Base-by-base conservation (phyloP, 2,797 vertebrate species). In the Syndactyla subalaris region DNA sequence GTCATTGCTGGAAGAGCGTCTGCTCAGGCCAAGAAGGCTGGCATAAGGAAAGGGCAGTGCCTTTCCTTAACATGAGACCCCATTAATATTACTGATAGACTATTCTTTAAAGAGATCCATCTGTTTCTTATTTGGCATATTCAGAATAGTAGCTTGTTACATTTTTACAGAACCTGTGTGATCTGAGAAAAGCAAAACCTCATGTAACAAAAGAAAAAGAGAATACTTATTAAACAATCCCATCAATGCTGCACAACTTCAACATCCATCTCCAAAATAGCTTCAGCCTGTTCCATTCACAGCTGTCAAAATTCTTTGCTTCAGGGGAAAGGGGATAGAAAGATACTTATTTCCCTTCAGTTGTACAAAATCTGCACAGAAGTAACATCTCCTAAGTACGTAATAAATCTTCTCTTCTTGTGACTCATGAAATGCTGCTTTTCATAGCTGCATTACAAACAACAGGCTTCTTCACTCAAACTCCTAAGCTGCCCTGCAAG, bases 151-250 rank as follows among this genome's bases (percentile, higher is more conserved):
- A 95, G 85, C 71, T 88, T 76, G 77, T 85, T 93, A 90, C 79
- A 87, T 85, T 95, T 95, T 96, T 88, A 97, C 77, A 95, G 92
- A 88, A 94, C 84, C 57, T 87, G 19, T 45, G 61, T 66, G 67
- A 93, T 85, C 83, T 85, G 90, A 95, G 95, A 82, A 95, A 95
- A 94, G 59, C 73, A 88, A 93, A 95, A 76, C 66, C 55, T 95
- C 70, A 65, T 85, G 68, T 83, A 96, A 96, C 67, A 82, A 92
- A 91, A 95, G 41, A 93, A 85, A 72, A 85, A 89, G 52, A 87
- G 58, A 95, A 84, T 71, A 76, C 54, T 90, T 88, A 88, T 46
- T 92, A 86, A 94, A 87, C 57, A 90, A 67, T 76, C 36, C 67
- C 41, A 85, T 92, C 74, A 59, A 32, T 76, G 46, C n/a, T 81